Evolutionary conservation across 2,113 vertebrate species (phyloP).

Genomic region (Eira barbara): DNA sequence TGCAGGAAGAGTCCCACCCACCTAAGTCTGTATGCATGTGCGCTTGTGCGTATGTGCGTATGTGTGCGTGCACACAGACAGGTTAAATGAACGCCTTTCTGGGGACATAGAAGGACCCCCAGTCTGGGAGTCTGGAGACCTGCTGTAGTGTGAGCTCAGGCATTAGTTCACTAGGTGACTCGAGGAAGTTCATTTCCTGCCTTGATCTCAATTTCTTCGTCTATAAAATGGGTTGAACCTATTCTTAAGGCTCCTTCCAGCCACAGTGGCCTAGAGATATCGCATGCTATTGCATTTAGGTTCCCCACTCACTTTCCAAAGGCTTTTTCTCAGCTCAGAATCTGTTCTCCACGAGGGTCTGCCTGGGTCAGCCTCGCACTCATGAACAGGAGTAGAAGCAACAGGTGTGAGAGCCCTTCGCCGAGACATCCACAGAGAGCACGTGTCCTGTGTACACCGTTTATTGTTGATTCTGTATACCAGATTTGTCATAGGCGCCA

Average conservation of each 20-base stretch:
- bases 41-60: fast-evolving
- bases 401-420: background rate
- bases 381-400: background rate
- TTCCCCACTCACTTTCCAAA: background rate
- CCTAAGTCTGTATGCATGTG: fast-evolving
- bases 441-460: background rate
- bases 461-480: constrained; percentile 65
- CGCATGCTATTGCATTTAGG: background rate
- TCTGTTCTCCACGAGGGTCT: background rate
- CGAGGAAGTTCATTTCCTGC: background rate
- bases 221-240: background rate
- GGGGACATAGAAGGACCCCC: background rate
- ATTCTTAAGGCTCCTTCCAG: background rate
- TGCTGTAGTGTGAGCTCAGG: background rate
- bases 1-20: background rate
- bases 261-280: background rate
- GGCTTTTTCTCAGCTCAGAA: background rate
- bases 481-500: constrained; percentile 31
- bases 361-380: background rate
- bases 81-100: background rate
- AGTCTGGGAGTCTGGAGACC: background rate
- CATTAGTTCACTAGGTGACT: background rate
- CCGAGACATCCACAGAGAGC: background rate
- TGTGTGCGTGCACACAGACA: fast-evolving
- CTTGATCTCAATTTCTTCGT: background rate